Percentiles rank a stretch among this genome's conserved stretches.
Evolutionary conservation across 2,113 vertebrate genomes (phyloP).

Genomic region (Chinchilla lanigera): DNA sequence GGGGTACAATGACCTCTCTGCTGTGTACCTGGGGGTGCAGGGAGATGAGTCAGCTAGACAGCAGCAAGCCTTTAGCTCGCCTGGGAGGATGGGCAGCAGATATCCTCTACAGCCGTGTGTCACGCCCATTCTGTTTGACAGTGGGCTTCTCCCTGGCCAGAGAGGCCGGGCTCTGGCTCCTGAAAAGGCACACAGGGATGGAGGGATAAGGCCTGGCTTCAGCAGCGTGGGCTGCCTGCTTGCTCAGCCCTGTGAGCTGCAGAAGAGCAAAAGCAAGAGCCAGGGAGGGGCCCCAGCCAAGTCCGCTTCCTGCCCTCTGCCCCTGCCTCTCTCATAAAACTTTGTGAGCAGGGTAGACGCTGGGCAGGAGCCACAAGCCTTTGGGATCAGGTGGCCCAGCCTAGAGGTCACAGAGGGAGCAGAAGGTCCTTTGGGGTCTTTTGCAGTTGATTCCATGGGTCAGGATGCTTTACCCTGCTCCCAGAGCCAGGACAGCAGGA

Average conservation of each 20-base stretch:
- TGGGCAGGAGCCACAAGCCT: not conserved
- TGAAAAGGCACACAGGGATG: not conserved
- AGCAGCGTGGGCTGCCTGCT: not conserved
- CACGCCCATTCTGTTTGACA: not conserved
- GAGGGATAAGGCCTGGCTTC: not conserved
- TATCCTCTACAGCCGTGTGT: not conserved
- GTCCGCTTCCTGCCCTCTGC: not conserved
- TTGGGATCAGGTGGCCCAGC: not conserved
- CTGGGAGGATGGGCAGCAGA: not conserved
- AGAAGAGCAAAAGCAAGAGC: not conserved
- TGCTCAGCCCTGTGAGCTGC: not conserved
- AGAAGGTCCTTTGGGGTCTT: not conserved
- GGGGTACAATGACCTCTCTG: not conserved
- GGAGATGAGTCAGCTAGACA: not conserved
- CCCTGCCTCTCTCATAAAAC: not conserved
- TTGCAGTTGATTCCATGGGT: not conserved
- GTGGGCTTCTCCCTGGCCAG: not conserved
- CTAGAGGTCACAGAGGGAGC: rapidly evolving
- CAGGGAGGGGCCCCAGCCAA: not conserved
- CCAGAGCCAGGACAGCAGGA: not conserved
- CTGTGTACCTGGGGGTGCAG: not conserved
- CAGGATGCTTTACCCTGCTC: not conserved
- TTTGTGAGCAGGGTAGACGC: not conserved
- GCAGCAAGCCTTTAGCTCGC: too few relatives aligned
- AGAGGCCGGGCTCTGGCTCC: not conserved